Conservation (phyloP, 2,113 vertebrate species). For the Aleadryas rufinucha region DNA sequence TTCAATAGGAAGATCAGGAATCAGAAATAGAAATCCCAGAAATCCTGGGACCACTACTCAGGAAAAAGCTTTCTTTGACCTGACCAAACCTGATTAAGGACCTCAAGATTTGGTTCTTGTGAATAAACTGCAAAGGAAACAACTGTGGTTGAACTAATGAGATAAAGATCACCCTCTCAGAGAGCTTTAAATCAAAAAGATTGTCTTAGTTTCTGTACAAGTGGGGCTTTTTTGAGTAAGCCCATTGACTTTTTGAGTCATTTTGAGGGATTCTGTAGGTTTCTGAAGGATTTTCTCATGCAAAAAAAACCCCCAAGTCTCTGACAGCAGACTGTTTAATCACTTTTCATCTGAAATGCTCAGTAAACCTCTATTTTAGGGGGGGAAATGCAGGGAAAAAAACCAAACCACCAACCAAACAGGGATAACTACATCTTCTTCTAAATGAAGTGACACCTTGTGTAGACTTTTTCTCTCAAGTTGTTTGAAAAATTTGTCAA, state of each 20-base stretch:
- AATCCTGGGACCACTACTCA: neutral
- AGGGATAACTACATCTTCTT: neutral
- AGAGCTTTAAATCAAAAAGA: neutral
- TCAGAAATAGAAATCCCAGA: neutral
- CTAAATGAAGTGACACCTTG: neutral
- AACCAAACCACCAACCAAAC: neutral
- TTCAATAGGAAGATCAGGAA: neutral
- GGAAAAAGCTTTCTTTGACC: neutral
- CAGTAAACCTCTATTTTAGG: neutral
- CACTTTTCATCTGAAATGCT: neutral
- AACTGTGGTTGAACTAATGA: neutral
- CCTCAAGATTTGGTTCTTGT: neutral
- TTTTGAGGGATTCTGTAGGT: neutral
- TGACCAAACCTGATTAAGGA: neutral
- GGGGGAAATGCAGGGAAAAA: accelerated
- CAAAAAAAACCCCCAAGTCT: neutral
- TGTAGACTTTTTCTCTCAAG: neutral
- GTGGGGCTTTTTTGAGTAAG: neutral
- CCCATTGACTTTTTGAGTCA: neutral
- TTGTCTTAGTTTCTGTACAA: neutral
- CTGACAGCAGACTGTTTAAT: neutral
- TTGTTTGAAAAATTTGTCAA: neutral
- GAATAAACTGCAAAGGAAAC: neutral
- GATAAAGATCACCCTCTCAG: neutral
- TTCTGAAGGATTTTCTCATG: slow-evolving; percentile 2